These are phyloP conservation scores for Spheniscus mendiculus DNA, from an alignment of 2,113 vertebrate species.

Conservation along the genomic window DNA sequence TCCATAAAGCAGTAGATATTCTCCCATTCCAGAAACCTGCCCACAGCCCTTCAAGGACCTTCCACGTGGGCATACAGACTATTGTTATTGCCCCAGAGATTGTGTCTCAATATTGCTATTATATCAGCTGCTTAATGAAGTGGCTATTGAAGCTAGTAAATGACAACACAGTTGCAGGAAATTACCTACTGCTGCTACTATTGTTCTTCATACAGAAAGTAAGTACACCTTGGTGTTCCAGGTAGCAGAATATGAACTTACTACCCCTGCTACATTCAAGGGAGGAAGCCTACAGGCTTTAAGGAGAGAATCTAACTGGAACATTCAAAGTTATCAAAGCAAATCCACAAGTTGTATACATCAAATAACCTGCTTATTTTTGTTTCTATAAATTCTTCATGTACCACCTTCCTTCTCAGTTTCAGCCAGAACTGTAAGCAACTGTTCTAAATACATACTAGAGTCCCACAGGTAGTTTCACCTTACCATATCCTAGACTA, in stretches of 20 bases:
- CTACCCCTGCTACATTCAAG: not conserved
- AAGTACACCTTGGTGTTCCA: not conserved
- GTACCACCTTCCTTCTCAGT: not conserved
- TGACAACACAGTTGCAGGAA: not conserved
- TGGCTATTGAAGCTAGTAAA: not conserved
- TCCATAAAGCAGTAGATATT: not conserved
- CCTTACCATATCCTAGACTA: too few relatives aligned
- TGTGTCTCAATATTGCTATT: not conserved
- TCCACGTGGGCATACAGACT: not conserved
- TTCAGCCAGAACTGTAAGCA: not conserved
- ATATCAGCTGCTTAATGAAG: not conserved
- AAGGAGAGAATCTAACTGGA: not conserved
- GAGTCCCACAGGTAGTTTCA: not conserved
- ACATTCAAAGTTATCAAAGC: not conserved
- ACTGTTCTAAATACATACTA: not conserved
- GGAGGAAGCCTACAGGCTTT: not conserved
- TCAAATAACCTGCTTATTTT: not conserved
- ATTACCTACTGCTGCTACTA: not conserved
- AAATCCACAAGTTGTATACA: not conserved
- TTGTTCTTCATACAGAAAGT: not conserved
- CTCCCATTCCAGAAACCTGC: not conserved
- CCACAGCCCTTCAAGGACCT: not conserved
- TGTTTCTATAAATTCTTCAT: not conserved
- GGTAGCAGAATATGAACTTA: not conserved
- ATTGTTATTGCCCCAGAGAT: not conserved